phyloP scores from a whole-genome alignment of 2,888 invertebrate species.

The Drosophila phalerata region DNA sequence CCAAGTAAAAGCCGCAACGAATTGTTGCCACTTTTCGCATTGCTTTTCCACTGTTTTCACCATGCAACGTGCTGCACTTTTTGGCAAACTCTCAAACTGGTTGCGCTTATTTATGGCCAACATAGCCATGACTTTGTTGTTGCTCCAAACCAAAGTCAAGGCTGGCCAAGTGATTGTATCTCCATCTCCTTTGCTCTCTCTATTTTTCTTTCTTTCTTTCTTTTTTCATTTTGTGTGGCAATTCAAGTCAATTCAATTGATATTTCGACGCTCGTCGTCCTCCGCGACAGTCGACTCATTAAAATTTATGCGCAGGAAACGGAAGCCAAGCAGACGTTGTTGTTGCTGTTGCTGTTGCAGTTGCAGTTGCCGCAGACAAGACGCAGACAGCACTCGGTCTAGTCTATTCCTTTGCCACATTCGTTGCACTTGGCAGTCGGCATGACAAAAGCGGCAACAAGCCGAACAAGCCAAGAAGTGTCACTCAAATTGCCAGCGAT shows the following conservation, averaged over 20 bases:
- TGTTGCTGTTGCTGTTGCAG: constrained; percentile 30
- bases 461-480: constrained; percentile 30
- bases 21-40: constrained; percentile 31
- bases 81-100: constrained; percentile 49
- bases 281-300: constrained; percentile 52
- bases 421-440: constrained; percentile 55
- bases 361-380: constrained; percentile 48
- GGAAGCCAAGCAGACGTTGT: constrained; percentile 70
- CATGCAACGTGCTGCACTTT: constrained; percentile 15
- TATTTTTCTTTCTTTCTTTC: constrained; percentile 3
- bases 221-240: constrained; percentile 8
- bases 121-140: constrained; percentile 58
- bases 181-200: constrained; percentile 4
- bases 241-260: constrained; percentile 46
- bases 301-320: constrained; percentile 81
- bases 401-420: constrained; percentile 38
- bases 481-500: constrained; percentile 63
- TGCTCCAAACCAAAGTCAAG: constrained; percentile 72
- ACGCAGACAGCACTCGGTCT: constrained; percentile 39
- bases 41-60: constrained; percentile 62
- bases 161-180: constrained; percentile 47
- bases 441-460: constrained; percentile 55
- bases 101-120: constrained; percentile 60
- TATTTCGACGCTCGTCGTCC: constrained; percentile 39
- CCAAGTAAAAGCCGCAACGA: constrained; percentile 63